Evolutionary conservation across 2,888 invertebrate genomes (phyloP), one percentile per base, ranked within the genome.

Genomic region (Macrophya annulata): DNA sequence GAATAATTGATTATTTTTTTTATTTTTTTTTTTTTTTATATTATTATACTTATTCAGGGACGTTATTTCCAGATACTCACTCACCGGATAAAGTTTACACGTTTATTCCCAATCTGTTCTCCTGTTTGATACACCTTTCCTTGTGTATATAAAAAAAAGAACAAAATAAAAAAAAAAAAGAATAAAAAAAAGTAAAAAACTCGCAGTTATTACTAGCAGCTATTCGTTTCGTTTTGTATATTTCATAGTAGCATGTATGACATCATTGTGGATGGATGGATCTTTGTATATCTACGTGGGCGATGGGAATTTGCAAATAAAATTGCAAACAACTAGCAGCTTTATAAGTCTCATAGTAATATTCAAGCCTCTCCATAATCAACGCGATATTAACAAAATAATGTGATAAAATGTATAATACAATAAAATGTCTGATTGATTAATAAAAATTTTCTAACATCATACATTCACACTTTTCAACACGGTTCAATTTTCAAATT

Each of bases 211-310:
- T 51, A 48, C 83, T 68, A 31, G 45, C 71, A 83, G 68, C 68
- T 59, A 83, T 68, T 83, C 68, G 83, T 43, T 71, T 71, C 43
- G 71, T 82, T 65, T 72, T 65, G 45, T 65, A 82, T 71, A 51
- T 83, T 37, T 45, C 68, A 43, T 71, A 83, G 68, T 48, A 68
- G 65, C 45, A 25, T 48, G 83, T 31, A 83, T 83, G 83, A 83
- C 83, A 71, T 83, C 83, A 83, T 59, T 81, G 43, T 40, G 25
- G 43, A 62, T 81, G 62, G 62, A 81, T 81, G 62, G 62, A 81
- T 81, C 81, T 43, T 40, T 81, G 51, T 43, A 62, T 81, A 43
- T 62, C 10, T 77, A 55, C 55, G 81, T 81, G 43, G 81, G 81
- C 81, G 81, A 81, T 62, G 17, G 40, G 59, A 81, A n/a, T 59